Evolutionary conservation across 2,797 vertebrate species (phyloP).

Genomic region (Syngnathus acus): DNA sequence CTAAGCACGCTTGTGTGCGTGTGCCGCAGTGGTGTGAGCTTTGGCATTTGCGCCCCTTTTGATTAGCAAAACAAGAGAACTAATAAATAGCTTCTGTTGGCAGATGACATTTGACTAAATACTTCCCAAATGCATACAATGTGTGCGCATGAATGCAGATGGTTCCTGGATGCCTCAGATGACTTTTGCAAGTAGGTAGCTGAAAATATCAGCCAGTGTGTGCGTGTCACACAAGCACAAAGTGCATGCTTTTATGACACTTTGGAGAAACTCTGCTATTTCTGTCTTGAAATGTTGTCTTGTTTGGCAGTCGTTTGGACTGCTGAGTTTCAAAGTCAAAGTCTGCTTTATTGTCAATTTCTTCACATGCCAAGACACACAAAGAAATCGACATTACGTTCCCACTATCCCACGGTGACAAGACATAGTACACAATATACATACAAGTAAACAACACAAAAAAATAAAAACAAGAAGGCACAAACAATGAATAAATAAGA

Average conservation of each 20-base stretch:
- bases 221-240: neutral
- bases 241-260: neutral
- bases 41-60: constrained; percentile 2
- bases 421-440: no score
- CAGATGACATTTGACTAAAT: constrained; percentile 7
- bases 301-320: neutral
- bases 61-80: constrained; percentile 3
- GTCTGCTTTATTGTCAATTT: no score
- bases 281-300: neutral
- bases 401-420: no score
- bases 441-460: no score
- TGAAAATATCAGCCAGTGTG: neutral
- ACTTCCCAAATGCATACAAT: neutral
- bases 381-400: no score
- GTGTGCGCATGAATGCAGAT: neutral
- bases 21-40: neutral
- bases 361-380: no score
- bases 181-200: neutral
- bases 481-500: no score
- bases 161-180: neutral
- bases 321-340: neutral
- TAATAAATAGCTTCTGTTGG: constrained; percentile 6
- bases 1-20: neutral
- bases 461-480: no score
- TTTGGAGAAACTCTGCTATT: neutral